phyloP scores from a whole-genome alignment of 2,888 invertebrate species.

The Luffia ferchaultella region DNA sequence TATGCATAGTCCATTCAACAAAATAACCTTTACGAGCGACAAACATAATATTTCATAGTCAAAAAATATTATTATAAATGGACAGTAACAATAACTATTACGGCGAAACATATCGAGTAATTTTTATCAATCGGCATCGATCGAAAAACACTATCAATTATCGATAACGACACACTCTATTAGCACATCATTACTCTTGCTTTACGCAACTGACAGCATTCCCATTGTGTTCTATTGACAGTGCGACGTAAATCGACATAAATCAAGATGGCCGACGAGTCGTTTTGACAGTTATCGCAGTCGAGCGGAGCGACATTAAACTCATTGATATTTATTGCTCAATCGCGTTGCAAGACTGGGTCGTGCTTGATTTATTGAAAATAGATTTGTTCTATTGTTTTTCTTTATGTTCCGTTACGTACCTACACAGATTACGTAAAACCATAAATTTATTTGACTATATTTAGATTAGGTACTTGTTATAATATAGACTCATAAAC shows the following conservation, averaged over 20 bases:
- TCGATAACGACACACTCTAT: background rate
- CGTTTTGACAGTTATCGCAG: conserved; percentile 57
- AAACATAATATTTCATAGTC: background rate
- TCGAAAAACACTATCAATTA: background rate
- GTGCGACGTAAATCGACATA: conserved; percentile 29
- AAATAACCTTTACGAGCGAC: too few relatives aligned
- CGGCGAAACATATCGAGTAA: background rate
- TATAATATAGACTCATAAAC: too few relatives aligned
- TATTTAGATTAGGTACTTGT: too few relatives aligned
- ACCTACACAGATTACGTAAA: too few relatives aligned
- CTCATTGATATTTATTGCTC: conserved; percentile 65
- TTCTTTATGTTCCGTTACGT: conserved; percentile 26
- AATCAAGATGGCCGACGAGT: conserved; percentile 51
- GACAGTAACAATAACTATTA: background rate
- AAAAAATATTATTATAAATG: background rate
- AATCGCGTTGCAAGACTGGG: conserved; percentile 37
- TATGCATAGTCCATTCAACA: too few relatives aligned
- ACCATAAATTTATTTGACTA: too few relatives aligned
- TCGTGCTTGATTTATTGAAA: conserved; percentile 50
- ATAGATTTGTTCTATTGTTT: conserved; percentile 52
- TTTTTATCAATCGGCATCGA: background rate
- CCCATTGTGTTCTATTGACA: background rate
- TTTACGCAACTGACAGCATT: background rate
- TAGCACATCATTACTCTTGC: background rate
- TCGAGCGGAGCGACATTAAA: conserved; percentile 52